A percentile compares a stretch with the other conserved stretches of the same genome.
Conservation (phyloP, 2,797 vertebrate genomes). For the Adelosebastes latens region DNA sequence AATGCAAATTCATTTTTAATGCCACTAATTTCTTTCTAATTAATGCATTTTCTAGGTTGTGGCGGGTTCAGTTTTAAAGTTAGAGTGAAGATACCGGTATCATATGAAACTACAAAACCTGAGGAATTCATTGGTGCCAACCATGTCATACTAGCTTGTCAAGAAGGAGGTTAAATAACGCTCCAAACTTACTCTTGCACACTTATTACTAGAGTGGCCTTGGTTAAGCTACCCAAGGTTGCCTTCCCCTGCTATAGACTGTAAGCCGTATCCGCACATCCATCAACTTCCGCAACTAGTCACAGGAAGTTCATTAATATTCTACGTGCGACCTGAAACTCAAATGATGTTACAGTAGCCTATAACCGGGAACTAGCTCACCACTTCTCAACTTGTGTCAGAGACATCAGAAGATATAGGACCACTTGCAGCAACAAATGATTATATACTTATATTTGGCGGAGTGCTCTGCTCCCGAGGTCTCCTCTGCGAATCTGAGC, state of each 20-base stretch:
- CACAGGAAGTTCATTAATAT: constrained; percentile 28
- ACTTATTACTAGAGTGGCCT: no score
- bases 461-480: constrained; percentile 17
- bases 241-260: not conserved
- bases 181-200: no score
- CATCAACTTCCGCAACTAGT: constrained; percentile 5
- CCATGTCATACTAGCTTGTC: no score
- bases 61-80: no score
- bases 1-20: no score
- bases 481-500: constrained; percentile 23
- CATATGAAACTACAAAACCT: no score
- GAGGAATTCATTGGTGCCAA: no score
- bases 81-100: no score
- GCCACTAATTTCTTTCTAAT: no score
- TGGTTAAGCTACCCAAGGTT: no score
- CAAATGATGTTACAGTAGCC: not conserved
- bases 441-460: constrained; percentile 36
- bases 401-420: not conserved
- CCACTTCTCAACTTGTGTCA: constrained; percentile 11
- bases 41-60: no score
- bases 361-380: not conserved
- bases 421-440: constrained; percentile 22
- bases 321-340: constrained; percentile 2
- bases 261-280: not conserved
- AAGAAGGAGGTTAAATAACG: no score